A percentile compares a stretch with the other conserved stretches of the same genome.
Evolutionary conservation across 1,140 invertebrate species (phyloP).

Genomic region (Trachymyrmex septentrionalis): DNA sequence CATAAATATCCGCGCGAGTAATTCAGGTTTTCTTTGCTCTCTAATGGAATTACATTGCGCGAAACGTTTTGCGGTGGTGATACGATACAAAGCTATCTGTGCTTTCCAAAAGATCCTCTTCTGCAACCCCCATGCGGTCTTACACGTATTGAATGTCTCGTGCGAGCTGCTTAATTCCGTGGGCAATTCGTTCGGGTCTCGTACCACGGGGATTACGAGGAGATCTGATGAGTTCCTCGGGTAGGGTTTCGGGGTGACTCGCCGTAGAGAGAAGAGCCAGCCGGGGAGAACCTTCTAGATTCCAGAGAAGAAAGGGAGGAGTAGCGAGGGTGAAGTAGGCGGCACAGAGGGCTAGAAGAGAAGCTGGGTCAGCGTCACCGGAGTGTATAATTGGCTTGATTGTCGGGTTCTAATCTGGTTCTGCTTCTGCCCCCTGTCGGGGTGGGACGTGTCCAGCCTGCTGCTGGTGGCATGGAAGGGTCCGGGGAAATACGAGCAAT

Average conservation of each 20-base stretch:
- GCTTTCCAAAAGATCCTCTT: conserved; percentile 41
- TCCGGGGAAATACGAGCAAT: conserved; percentile 67
- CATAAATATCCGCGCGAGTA: not conserved
- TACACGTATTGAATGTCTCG: conserved; percentile 65
- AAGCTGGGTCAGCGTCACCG: conserved; percentile 84
- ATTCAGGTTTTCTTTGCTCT: not conserved
- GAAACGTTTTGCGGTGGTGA: conserved; percentile 12
- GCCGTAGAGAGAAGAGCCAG: conserved; percentile 75
- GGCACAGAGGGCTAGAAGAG: conserved; percentile 75
- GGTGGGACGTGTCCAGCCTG: conserved; percentile 73
- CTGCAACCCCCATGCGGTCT: conserved; percentile 25
- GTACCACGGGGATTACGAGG: conserved; percentile 83
- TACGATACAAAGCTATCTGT: conserved; percentile 6
- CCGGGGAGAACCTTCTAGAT: conserved; percentile 74
- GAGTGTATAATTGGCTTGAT: conserved; percentile 87
- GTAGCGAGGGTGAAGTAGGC: conserved; percentile 70
- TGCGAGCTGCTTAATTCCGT: conserved; percentile 80
- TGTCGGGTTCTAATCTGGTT: conserved; percentile 85
- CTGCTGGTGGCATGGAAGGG: conserved; percentile 53
- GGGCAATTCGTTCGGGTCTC: conserved; percentile 82
- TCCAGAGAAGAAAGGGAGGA: conserved; percentile 79
- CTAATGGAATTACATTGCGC: conserved; percentile 24
- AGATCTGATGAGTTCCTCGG: conserved; percentile 84
- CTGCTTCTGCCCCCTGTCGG: conserved; percentile 81
- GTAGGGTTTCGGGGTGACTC: conserved; percentile 76